Conservation (phyloP, 2,113 vertebrate species). For the Tursiops truncatus region DNA sequence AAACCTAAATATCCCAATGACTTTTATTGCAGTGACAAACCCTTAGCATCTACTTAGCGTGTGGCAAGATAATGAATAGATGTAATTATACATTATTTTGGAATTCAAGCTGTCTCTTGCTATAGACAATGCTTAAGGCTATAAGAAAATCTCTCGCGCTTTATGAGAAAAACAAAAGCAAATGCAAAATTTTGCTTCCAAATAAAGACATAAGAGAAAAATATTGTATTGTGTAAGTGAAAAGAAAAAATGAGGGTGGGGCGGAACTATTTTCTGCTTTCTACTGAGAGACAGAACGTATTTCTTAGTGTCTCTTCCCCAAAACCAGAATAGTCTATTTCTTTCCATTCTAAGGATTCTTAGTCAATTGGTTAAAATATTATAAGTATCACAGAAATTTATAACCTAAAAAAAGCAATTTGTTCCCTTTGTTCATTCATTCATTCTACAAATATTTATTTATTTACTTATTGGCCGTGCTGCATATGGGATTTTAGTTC, state of each 20-base stretch:
- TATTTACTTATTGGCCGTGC: background rate
- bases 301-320: background rate
- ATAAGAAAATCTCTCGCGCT: background rate
- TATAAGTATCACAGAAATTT: background rate
- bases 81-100: conserved; percentile 65
- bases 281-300: background rate
- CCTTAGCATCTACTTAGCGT: conserved; percentile 44
- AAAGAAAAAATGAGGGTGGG: background rate
- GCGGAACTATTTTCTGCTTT: background rate
- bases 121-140: conserved; percentile 21
- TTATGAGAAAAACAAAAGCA: conserved; percentile 47
- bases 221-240: background rate
- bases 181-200: conserved; percentile 22
- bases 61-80: conserved; percentile 58
- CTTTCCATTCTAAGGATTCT: background rate
- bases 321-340: background rate
- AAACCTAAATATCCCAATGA: conserved; percentile 53
- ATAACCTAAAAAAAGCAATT: background rate
- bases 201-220: conserved; percentile 36
- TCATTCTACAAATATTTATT: background rate
- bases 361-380: background rate
- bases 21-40: conserved; percentile 55
- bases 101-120: conserved; percentile 45
- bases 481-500: background rate
- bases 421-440: background rate